Evolutionary conservation across 2,888 invertebrate species (phyloP).

Genomic region (Euplexia lucipara): DNA sequence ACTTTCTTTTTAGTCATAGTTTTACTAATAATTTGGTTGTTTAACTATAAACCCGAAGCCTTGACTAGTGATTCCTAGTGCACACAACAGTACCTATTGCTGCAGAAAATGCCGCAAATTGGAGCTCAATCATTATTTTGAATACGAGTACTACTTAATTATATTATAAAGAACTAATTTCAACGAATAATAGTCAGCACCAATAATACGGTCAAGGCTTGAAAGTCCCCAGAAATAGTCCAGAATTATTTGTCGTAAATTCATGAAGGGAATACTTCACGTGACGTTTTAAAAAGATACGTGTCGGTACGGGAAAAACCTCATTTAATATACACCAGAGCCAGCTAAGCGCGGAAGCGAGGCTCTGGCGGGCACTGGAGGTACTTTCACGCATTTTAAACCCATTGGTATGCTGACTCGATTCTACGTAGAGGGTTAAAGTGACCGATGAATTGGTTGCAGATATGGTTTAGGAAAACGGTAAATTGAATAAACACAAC

Average conservation of each 20-base stretch:
- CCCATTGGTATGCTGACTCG: conserved; percentile 60
- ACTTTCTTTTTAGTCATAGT: no score
- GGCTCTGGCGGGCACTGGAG: conserved; percentile 50
- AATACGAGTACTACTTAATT: no score
- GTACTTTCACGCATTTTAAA: conserved; percentile 77
- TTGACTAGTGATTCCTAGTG: no score
- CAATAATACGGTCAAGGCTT: not conserved
- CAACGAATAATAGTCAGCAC: not conserved
- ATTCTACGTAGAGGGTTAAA: conserved; percentile 7
- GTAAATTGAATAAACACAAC: no score
- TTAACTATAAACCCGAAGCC: no score
- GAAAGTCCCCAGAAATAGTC: not conserved
- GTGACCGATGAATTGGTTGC: conserved; percentile 8
- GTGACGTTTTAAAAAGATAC: conserved; percentile 79
- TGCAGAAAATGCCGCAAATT: no score
- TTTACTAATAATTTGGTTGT: no score
- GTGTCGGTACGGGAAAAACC: conserved; percentile 78
- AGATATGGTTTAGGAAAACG: not conserved
- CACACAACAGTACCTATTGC: no score
- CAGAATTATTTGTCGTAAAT: conserved; percentile 65
- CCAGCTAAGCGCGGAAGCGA: conserved; percentile 77
- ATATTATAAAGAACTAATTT: no score
- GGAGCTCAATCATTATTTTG: no score
- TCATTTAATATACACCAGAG: conserved; percentile 85
- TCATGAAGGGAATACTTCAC: conserved; percentile 65